These are phyloP conservation scores for Eupeodes corollae DNA, from an alignment of 1,140 invertebrate genomes.

Conservation along the genomic window DNA sequence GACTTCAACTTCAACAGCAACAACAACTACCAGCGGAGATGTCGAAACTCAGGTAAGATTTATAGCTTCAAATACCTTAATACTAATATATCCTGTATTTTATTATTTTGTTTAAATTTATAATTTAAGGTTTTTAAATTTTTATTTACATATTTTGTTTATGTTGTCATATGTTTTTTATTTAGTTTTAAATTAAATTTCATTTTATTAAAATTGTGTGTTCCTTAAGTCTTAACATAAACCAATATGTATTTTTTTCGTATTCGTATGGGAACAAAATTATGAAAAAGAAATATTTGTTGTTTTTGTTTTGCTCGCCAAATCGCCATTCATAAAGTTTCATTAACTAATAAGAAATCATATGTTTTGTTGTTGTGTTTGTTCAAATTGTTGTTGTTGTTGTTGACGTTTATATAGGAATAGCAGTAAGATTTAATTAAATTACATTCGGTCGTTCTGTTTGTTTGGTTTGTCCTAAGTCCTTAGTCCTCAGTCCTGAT, in stretches of 20 bases:
- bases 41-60: slow-evolving; percentile 9
- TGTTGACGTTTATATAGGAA: no score
- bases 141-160: neutral
- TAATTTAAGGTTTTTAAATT: neutral
- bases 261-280: neutral
- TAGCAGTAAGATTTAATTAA: no score
- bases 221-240: slow-evolving; percentile 1
- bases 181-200: slow-evolving; percentile 2
- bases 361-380: no score
- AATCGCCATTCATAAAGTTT: no score
- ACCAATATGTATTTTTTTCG: neutral
- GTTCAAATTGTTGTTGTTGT: no score
- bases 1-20: neutral
- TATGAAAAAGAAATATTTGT: slow-evolving; percentile 12
- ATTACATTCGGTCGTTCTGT: no score
- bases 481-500: no score
- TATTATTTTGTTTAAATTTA: slow-evolving; percentile 1
- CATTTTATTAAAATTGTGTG: slow-evolving; percentile 2
- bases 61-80: neutral
- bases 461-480: no score
- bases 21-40: slow-evolving; percentile 18
- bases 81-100: no score
- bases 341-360: no score
- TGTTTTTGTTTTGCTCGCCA: neutral
- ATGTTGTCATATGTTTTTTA: slow-evolving; percentile 2